These are phyloP conservation scores for Drosophila barbarae DNA, from an alignment of 2,888 invertebrate genomes.

Conservation along the genomic window DNA sequence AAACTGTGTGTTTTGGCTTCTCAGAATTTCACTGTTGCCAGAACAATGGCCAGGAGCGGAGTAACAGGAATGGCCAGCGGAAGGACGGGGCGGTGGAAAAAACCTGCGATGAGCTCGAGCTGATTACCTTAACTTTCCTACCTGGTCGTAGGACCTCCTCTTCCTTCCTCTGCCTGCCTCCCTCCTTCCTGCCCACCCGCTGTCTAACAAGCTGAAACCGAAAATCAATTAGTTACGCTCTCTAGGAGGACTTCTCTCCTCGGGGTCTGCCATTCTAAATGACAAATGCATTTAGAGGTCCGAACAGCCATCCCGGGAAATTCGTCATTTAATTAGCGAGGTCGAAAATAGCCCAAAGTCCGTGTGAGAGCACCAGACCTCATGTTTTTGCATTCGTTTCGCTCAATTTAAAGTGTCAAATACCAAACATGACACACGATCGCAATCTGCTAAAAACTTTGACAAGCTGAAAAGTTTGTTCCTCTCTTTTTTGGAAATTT, in stretches of 20 bases:
- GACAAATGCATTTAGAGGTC: conserved; percentile 60
- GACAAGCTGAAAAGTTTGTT: conserved; percentile 27
- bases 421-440: conserved; percentile 53
- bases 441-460: conserved; percentile 37
- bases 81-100: conserved; percentile 38
- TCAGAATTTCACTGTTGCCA: conserved; percentile 57
- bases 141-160: conserved; percentile 49
- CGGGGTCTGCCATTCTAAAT: conserved; percentile 57
- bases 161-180: conserved; percentile 4
- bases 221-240: conserved; percentile 73
- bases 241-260: conserved; percentile 47
- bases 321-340: conserved; percentile 57
- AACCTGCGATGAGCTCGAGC: conserved; percentile 63
- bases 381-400: conserved; percentile 57
- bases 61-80: conserved; percentile 13
- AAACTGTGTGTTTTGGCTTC: conserved; percentile 64
- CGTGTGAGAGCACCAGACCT: conserved; percentile 6
- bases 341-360: conserved; percentile 26
- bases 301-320: conserved; percentile 42
- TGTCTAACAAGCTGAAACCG: conserved; percentile 55
- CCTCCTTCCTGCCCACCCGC: conserved; percentile 49
- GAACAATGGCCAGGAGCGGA: conserved; percentile 60
- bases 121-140: conserved; percentile 56
- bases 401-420: conserved; percentile 67
- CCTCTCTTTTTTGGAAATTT: conserved; percentile 44